Evolutionary conservation across 2,113 vertebrate species (phyloP).

Genomic region (Rana temporaria): DNA sequence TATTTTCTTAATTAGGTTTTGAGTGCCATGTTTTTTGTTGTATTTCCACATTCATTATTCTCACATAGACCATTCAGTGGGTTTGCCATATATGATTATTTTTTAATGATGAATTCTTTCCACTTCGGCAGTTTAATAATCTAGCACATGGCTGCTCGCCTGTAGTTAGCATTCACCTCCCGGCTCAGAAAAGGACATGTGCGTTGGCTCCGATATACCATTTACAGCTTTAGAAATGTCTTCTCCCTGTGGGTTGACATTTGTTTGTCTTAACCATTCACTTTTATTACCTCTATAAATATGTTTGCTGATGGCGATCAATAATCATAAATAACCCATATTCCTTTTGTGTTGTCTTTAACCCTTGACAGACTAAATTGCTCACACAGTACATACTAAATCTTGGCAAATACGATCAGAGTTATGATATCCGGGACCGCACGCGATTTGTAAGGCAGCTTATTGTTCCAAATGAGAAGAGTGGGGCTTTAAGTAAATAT

Average conservation of each 20-base stretch:
- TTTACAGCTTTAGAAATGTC: slow-evolving; percentile 88
- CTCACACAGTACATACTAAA: slow-evolving; percentile 98
- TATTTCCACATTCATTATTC: slow-evolving; percentile 91
- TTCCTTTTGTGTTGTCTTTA: slow-evolving; percentile 67
- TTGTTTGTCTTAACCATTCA: slow-evolving; percentile 90
- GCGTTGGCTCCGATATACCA: slow-evolving; percentile 82
- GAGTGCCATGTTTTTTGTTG: slow-evolving; percentile 88
- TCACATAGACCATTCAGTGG: slow-evolving; percentile 83
- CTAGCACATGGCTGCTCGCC: slow-evolving; percentile 86
- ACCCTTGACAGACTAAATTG: slow-evolving; percentile 91
- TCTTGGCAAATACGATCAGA: slow-evolving; percentile 97
- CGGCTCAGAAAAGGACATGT: slow-evolving; percentile 81
- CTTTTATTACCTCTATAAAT: slow-evolving; percentile 94
- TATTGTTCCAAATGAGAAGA: slow-evolving; percentile 96
- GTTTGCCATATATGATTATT: slow-evolving; percentile 93
- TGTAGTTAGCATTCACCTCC: slow-evolving; percentile 85
- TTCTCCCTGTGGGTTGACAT: slow-evolving; percentile 87
- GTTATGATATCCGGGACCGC: slow-evolving; percentile 98
- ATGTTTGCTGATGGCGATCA: slow-evolving; percentile 97
- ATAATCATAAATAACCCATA: slow-evolving; percentile 93
- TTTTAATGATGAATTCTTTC: slow-evolving; percentile 93
- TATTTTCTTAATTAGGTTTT: slow-evolving; percentile 90
- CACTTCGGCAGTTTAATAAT: slow-evolving; percentile 91
- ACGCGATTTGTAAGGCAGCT: slow-evolving; percentile 98
- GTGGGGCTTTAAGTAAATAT: slow-evolving; percentile 93